These are phyloP conservation scores for Marmota monax DNA, from an alignment of 2,113 vertebrate species.

Conservation along the genomic window DNA sequence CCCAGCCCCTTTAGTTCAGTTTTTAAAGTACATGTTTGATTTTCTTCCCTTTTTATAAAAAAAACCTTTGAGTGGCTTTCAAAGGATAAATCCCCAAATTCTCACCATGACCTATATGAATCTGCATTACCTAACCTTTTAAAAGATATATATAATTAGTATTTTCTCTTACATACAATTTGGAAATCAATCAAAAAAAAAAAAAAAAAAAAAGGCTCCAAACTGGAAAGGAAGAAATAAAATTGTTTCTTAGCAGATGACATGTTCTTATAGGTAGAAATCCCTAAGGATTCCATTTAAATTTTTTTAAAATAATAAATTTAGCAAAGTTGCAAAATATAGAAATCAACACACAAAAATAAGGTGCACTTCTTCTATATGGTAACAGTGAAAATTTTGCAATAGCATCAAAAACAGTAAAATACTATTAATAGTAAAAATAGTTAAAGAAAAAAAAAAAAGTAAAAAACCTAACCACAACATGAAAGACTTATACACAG, in stretches of 20 bases:
- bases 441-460: too few relatives aligned
- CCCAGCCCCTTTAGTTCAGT: too few relatives aligned
- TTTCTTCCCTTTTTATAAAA: not conserved
- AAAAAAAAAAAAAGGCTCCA: not conserved
- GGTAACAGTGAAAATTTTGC: not conserved
- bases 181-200: not conserved
- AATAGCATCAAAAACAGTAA: not conserved
- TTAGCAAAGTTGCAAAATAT: not conserved
- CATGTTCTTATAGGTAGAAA: not conserved
- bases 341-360: conserved; percentile 16
- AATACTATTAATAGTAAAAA: not conserved
- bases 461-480: not conserved
- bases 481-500: not conserved
- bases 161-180: conserved; percentile 22
- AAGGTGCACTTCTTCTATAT: not conserved
- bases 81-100: conserved; percentile 18
- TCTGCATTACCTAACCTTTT: not conserved
- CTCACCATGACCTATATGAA: not conserved
- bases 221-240: conserved; percentile 35
- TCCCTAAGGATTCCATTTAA: not conserved
- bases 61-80: not conserved
- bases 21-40: not conserved
- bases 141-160: not conserved
- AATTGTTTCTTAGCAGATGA: not conserved
- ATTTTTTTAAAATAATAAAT: not conserved